Evolutionary conservation across 2,113 vertebrate species (phyloP).

Genomic region (Podarcis raffonei): DNA sequence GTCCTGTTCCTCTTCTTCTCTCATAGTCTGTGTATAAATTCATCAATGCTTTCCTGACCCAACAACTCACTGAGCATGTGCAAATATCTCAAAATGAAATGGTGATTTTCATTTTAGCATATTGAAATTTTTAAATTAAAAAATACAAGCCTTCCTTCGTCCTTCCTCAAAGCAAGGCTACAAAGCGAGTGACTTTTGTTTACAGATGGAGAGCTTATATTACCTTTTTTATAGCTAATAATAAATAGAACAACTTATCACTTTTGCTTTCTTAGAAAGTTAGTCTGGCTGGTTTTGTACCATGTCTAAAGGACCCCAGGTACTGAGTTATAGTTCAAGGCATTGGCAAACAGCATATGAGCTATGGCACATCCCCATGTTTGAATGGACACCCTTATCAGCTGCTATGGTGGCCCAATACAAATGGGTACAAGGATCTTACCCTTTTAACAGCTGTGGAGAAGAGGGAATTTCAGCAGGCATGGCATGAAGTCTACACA

Average conservation of each 20-base stretch:
- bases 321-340: too few relatives aligned
- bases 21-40: neutral
- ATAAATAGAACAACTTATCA: too few relatives aligned
- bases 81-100: neutral
- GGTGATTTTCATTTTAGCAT: neutral
- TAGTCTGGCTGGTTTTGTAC: too few relatives aligned
- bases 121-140: neutral
- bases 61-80: neutral
- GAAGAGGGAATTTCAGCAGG: neutral
- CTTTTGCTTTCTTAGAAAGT: too few relatives aligned
- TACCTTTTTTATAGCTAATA: neutral
- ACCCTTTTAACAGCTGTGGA: neutral
- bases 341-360: too few relatives aligned
- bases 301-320: too few relatives aligned
- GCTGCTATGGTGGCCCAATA: neutral
- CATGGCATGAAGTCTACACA: neutral
- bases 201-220: neutral
- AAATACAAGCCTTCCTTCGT: neutral
- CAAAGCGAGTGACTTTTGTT: neutral
- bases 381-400: neutral
- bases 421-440: too few relatives aligned
- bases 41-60: neutral
- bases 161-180: neutral
- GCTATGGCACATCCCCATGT: too few relatives aligned
- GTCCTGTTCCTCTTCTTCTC: neutral